phyloP scores from a whole-genome alignment of 1,140 invertebrate genomes.

The Carposina sasakii region DNA sequence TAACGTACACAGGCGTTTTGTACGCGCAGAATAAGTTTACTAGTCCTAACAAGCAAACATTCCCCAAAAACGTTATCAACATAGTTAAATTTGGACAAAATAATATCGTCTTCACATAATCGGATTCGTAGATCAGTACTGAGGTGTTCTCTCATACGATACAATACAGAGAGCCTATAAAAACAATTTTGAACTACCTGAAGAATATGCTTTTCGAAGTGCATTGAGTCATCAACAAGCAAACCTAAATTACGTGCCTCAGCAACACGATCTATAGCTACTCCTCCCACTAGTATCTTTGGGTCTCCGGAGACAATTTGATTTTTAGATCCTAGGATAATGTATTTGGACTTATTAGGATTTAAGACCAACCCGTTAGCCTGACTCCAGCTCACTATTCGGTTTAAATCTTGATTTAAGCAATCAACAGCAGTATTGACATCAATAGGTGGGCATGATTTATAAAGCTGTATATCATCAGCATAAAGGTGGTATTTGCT shows the following conservation, averaged over 20 bases:
- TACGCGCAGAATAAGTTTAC: not conserved
- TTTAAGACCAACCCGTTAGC: not conserved
- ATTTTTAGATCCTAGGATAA: not conserved
- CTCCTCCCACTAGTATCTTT: too few relatives aligned
- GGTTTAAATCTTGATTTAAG: not conserved
- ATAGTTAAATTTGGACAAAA: not conserved
- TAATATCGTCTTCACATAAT: not conserved
- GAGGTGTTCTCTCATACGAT: not conserved
- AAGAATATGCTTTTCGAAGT: too few relatives aligned
- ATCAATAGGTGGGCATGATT: not conserved
- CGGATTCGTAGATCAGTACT: not conserved
- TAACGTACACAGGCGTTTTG: not conserved
- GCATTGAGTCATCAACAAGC: too few relatives aligned
- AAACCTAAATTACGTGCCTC: too few relatives aligned
- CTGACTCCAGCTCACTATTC: not conserved
- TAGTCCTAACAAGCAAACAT: not conserved
- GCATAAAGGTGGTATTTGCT: not conserved
- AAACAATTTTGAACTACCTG: not conserved
- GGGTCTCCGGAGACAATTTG: not conserved
- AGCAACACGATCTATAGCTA: too few relatives aligned
- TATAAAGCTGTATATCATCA: not conserved
- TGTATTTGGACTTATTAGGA: not conserved
- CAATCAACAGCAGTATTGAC: not conserved
- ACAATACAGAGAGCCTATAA: not conserved
- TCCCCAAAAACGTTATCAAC: not conserved